Percentiles rank a stretch among this genome's conserved stretches.
These are phyloP conservation scores for Daphoenositta chrysoptera DNA, from an alignment of 2,113 vertebrate species.

Conservation along the genomic window DNA sequence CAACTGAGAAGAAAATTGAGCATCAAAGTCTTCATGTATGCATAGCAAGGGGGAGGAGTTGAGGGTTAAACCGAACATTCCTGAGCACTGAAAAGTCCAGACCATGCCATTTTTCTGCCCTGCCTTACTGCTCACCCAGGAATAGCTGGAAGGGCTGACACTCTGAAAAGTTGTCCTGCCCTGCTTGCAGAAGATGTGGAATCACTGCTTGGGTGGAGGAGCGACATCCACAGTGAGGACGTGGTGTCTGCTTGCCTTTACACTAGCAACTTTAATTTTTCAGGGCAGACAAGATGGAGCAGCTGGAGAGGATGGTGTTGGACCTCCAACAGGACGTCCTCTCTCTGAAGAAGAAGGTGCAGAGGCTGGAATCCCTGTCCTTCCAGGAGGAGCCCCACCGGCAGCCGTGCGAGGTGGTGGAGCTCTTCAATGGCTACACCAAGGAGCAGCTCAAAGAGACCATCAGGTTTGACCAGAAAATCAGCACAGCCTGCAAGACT, in stretches of 20 bases:
- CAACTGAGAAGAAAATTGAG: neutral
- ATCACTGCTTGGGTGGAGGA: neutral
- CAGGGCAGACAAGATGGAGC: slow-evolving; percentile 42
- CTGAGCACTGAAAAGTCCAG: neutral
- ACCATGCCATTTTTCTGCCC: neutral
- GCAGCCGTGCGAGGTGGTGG: neutral
- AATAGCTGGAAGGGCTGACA: neutral
- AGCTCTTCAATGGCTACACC: slow-evolving; percentile 62
- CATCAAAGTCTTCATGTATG: neutral
- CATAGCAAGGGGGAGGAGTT: neutral
- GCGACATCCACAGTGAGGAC: fast-evolving
- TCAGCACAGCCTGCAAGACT: slow-evolving; percentile 65
- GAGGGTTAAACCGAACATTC: neutral
- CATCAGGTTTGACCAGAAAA: slow-evolving; percentile 65
- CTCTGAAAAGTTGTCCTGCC: neutral
- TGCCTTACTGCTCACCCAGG: neutral
- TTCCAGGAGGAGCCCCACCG: slow-evolving; percentile 28
- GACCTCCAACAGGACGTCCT: slow-evolving; percentile 34
- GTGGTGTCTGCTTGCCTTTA: neutral
- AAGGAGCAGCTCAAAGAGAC: slow-evolving; percentile 58
- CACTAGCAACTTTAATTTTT: neutral
- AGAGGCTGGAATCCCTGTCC: slow-evolving; percentile 48
- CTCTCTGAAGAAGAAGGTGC: slow-evolving; percentile 52
- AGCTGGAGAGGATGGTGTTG: slow-evolving; percentile 43
- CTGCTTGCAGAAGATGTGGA: neutral